Percentiles rank a stretch among this genome's conserved stretches.
phyloP scores from a whole-genome alignment of 2,888 invertebrate species.

The Theristus sp. region DNA sequence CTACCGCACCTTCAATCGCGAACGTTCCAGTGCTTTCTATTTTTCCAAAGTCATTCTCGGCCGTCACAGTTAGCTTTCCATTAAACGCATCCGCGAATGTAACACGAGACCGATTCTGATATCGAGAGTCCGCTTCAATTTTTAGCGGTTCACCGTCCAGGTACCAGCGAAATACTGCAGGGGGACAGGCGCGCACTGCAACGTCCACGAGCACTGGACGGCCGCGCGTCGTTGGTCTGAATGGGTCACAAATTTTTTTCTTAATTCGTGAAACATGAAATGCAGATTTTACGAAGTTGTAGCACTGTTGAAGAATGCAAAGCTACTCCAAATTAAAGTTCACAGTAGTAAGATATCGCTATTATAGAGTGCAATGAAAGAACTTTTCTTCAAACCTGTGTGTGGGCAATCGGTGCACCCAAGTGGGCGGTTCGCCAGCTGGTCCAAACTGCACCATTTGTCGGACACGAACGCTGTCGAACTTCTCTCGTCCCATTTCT shows the following conservation, averaged over 20 bases:
- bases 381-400: not conserved
- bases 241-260: not conserved
- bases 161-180: not conserved
- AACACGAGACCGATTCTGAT: not conserved
- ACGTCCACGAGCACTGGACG: not conserved
- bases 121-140: not conserved
- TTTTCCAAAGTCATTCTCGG: not conserved
- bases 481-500: not conserved
- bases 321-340: too few species aligned
- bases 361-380: not conserved
- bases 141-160: not conserved
- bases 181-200: not conserved
- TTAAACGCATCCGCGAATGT: not conserved
- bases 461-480: not conserved
- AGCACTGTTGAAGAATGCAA: too few species aligned
- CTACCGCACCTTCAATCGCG: not conserved
- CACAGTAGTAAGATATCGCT: too few species aligned
- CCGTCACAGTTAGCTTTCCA: not conserved
- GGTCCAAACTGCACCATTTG: not conserved
- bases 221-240: not conserved
- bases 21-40: not conserved
- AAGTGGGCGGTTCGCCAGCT: not conserved
- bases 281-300: too few species aligned
- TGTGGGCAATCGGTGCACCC: not conserved
- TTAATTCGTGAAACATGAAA: too few species aligned